Evolutionary conservation across 2,888 invertebrate species (phyloP).

Genomic region (Podotricha telesiphe): DNA sequence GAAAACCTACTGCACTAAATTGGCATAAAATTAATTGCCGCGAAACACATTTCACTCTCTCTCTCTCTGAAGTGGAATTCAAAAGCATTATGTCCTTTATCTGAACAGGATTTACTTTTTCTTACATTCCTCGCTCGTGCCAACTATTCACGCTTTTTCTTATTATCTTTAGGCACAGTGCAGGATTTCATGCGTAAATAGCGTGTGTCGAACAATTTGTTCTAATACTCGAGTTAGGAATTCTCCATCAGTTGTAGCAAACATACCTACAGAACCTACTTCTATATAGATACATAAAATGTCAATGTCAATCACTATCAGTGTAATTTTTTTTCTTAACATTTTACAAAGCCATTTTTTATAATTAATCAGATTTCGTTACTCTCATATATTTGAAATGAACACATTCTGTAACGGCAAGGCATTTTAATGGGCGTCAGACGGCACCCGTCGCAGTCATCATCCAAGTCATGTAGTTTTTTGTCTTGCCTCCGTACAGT

Average conservation of each 20-base stretch:
- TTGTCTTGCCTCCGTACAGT: constrained; percentile 58
- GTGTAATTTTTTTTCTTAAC: not conserved
- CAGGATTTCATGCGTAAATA: constrained; percentile 39
- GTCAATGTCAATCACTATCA: not conserved
- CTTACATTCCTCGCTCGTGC: constrained; percentile 74
- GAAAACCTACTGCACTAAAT: constrained; percentile 33
- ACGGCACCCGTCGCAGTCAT: constrained; percentile 49
- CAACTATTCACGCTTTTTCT: constrained; percentile 60
- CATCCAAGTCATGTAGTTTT: constrained; percentile 45
- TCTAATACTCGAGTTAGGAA: constrained; percentile 34
- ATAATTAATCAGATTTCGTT: not conserved
- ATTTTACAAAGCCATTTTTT: not conserved
- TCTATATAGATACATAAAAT: not conserved
- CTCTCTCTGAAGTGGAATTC: constrained; percentile 12
- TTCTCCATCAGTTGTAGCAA: constrained; percentile 16
- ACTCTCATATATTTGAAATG: not conserved
- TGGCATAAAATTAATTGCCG: constrained; percentile 41
- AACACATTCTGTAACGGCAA: constrained; percentile 18
- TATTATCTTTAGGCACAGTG: constrained; percentile 48
- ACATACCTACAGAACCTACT: not conserved
- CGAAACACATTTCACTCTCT: constrained; percentile 4
- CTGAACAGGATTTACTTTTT: constrained; percentile 51
- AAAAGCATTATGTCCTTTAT: constrained; percentile 31
- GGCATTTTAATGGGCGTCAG: constrained; percentile 38
- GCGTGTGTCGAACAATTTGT: constrained; percentile 35